Percentiles rank a stretch among this genome's conserved stretches.
phyloP scores from a whole-genome alignment of 2,888 invertebrate genomes.

The Cyrtodaria siliqua region DNA sequence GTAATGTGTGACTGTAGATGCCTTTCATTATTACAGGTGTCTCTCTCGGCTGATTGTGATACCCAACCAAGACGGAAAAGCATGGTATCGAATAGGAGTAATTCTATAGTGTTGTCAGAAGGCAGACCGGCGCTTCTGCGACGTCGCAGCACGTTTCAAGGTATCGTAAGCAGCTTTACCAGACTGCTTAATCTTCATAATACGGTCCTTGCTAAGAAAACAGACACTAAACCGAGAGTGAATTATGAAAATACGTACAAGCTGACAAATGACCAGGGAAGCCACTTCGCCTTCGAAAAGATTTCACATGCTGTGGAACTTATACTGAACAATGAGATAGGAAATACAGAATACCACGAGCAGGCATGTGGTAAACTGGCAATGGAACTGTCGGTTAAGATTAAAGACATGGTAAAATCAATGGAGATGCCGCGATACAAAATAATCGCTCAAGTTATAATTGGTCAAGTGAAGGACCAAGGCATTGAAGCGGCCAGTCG shows the following conservation, averaged over 20 bases:
- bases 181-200: too few species aligned
- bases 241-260: conserved; percentile 64
- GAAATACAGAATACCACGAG: conserved; percentile 64
- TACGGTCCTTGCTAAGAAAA: too few species aligned
- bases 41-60: too few species aligned
- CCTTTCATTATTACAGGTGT: too few species aligned
- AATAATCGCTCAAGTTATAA: conserved; percentile 69
- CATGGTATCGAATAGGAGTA: too few species aligned
- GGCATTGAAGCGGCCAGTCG: conserved; percentile 68
- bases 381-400: conserved; percentile 68
- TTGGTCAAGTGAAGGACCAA: conserved; percentile 74
- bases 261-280: conserved; percentile 62
- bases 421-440: conserved; percentile 76
- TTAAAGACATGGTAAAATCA: conserved; percentile 73
- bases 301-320: conserved; percentile 56
- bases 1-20: too few species aligned
- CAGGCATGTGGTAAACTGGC: conserved; percentile 66
- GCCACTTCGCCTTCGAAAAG: conserved; percentile 55
- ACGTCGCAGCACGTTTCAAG: too few species aligned
- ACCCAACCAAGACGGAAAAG: too few species aligned
- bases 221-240: conserved; percentile 16
- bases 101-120: too few species aligned
- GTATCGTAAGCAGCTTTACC: too few species aligned
- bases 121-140: too few species aligned
- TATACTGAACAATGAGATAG: conserved; percentile 61